phyloP scores from a whole-genome alignment of 2,888 invertebrate species.

The Patella depressa region DNA sequence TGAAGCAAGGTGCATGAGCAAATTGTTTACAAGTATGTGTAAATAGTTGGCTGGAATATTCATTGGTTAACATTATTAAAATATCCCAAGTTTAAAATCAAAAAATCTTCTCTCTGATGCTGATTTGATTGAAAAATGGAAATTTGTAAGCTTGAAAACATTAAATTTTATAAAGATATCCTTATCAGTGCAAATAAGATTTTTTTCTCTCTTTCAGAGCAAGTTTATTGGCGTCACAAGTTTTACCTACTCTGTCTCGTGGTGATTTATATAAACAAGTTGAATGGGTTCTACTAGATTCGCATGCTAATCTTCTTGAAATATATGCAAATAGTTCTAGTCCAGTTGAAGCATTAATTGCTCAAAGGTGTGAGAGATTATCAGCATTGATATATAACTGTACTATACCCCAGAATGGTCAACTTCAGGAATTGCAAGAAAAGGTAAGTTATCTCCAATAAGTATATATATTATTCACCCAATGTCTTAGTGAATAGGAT shows the following conservation, averaged over 20 bases:
- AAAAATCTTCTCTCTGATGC: no score
- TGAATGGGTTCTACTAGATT: conserved; percentile 69
- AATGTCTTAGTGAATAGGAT: no score
- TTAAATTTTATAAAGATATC: no score
- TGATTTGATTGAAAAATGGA: no score
- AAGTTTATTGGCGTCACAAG: conserved; percentile 61
- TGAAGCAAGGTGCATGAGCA: no score
- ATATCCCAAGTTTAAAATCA: no score
- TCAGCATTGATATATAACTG: conserved; percentile 64
- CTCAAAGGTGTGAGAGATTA: conserved; percentile 62
- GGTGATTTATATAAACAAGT: conserved; percentile 68
- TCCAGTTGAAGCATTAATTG: conserved; percentile 56
- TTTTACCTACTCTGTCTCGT: conserved; percentile 58
- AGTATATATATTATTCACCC: no score
- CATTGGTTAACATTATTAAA: no score
- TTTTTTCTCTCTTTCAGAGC: conserved; percentile 49
- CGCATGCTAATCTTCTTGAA: conserved; percentile 64
- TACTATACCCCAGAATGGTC: conserved; percentile 63
- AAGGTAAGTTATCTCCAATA: conserved; percentile 39
- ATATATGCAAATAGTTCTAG: conserved; percentile 46
- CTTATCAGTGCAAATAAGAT: no score
- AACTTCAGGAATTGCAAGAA: conserved; percentile 63
- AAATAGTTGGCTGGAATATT: no score
- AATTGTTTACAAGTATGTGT: no score
- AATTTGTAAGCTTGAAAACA: no score